Evolutionary conservation across 1,140 invertebrate species (phyloP).

Genomic region (Drosophila kikkawai): DNA sequence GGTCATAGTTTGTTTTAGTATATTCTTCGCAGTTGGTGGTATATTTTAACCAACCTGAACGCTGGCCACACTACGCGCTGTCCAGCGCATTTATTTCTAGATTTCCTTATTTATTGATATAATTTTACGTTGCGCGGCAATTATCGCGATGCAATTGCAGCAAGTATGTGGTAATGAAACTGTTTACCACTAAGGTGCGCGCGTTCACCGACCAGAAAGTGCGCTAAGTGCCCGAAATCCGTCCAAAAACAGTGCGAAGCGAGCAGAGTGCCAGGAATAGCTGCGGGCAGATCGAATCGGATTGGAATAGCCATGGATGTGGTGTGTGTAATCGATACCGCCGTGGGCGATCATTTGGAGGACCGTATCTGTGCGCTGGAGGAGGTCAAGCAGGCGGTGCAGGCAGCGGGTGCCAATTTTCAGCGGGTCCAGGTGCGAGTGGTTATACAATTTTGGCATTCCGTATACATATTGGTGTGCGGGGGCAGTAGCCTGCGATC

Average conservation of each 20-base stretch:
- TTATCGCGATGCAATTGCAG: constrained; percentile 64
- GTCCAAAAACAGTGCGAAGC: constrained; percentile 43
- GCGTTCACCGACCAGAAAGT: constrained; percentile 28
- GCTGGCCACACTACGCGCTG: constrained; percentile 7
- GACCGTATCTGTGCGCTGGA: constrained; percentile 93
- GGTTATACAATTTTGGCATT: constrained; percentile 47
- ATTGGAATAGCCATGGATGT: constrained; percentile 91
- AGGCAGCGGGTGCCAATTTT: constrained; percentile 91
- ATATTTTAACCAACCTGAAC: no score
- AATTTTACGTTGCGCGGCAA: constrained; percentile 57
- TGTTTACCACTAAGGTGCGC: constrained; percentile 52
- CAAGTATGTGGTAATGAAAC: constrained; percentile 71
- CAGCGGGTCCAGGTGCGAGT: constrained; percentile 91
- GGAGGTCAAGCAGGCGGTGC: constrained; percentile 93
- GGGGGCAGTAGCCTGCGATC: not conserved
- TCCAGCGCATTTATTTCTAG: constrained; percentile 56
- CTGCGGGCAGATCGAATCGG: constrained; percentile 19
- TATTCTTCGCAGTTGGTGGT: not conserved
- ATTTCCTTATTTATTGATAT: constrained; percentile 60
- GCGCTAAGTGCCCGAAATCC: constrained; percentile 33
- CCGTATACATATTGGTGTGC: constrained; percentile 15
- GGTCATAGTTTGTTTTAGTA: not conserved
- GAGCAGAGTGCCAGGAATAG: constrained; percentile 63
- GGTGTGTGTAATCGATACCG: constrained; percentile 94
- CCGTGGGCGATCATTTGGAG: constrained; percentile 89